A percentile compares a stretch with the other conserved stretches of the same genome.
Evolutionary conservation across 2,888 invertebrate genomes (phyloP).

Genomic region (Ornithoptera priamus): DNA sequence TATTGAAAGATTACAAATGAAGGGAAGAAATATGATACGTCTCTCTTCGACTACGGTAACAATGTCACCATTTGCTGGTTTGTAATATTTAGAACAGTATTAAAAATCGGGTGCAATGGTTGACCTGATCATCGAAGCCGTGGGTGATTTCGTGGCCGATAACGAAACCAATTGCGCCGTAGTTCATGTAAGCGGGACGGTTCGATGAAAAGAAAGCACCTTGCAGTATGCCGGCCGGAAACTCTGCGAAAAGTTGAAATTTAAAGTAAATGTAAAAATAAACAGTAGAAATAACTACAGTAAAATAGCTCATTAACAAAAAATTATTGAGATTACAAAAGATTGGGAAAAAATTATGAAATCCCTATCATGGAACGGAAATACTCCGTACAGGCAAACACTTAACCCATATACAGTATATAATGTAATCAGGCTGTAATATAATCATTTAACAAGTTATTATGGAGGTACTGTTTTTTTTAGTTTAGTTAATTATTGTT

Average conservation of each 20-base stretch:
- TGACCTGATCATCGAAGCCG: constrained; percentile 90
- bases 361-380: too few relatives aligned
- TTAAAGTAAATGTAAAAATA: neutral
- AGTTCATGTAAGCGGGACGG: constrained; percentile 95
- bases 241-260: constrained; percentile 80
- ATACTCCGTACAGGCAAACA: too few relatives aligned
- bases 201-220: constrained; percentile 94
- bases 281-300: too few relatives aligned
- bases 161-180: constrained; percentile 93
- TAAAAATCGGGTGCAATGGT: neutral
- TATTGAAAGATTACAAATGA: neutral
- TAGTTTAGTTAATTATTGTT: too few relatives aligned
- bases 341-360: too few relatives aligned
- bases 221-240: constrained; percentile 96
- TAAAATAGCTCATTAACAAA: too few relatives aligned
- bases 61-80: neutral
- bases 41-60: neutral
- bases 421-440: too few relatives aligned
- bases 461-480: neutral
- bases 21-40: neutral
- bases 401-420: too few relatives aligned
- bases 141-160: constrained; percentile 97
- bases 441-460: too few relatives aligned
- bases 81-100: neutral
- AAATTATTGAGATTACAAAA: too few relatives aligned